Percentiles rank a stretch among this genome's conserved stretches.
These are phyloP conservation scores for Oncorhynchus kisutch DNA, from an alignment of 2,113 vertebrate genomes.

Conservation along the genomic window DNA sequence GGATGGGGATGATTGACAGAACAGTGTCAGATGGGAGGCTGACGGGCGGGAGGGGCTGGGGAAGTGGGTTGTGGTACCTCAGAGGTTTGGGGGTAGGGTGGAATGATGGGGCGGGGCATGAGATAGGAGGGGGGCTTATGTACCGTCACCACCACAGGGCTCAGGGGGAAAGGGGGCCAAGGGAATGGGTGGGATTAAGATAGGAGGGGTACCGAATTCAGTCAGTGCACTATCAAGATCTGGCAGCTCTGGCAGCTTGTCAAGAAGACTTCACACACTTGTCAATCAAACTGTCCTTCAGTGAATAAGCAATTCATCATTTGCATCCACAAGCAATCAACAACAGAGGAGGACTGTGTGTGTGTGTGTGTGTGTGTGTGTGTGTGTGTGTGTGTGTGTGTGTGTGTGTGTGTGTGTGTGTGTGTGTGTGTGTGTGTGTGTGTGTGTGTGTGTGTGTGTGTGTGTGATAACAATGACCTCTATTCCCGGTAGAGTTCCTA, in stretches of 20 bases:
- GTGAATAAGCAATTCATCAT: conserved; percentile 56
- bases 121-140: no score
- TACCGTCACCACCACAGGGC: no score
- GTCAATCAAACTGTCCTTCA: conserved; percentile 24
- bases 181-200: neutral
- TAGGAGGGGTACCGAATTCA: no score
- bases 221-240: conserved; percentile 8
- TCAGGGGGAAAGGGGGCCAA: no score
- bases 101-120: no score
- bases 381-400: neutral
- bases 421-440: neutral
- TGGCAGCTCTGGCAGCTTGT: conserved; percentile 21
- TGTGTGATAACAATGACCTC: conserved; percentile 8
- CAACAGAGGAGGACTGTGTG: neutral
- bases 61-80: no score
- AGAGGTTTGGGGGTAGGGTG: no score
- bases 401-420: no score
- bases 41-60: neutral
- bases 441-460: neutral
- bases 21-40: neutral
- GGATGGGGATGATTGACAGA: neutral
- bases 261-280: conserved; percentile 23
- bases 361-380: neutral
- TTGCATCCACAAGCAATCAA: conserved; percentile 40
- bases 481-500: neutral